Evolutionary conservation across 30 jellyfish, hydroid and myxozoan genomes (phyloP), one percentile per base, ranked within the genome.

Genomic region (Hydractinia echinata): DNA sequence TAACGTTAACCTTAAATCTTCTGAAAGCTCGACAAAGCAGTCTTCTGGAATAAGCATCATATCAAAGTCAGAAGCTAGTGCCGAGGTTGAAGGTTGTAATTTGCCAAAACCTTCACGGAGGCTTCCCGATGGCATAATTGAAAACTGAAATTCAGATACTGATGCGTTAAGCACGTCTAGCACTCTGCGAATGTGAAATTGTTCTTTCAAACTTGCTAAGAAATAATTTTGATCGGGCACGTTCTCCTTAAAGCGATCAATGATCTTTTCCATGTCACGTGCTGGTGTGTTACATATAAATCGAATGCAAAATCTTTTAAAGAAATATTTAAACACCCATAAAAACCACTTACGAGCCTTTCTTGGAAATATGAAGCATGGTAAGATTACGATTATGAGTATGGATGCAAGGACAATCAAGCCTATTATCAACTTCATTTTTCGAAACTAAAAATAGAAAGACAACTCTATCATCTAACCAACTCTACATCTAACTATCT

Each of bases 101-200:
- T 58, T 58, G 19, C 69, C 69, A 16, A 58, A 58, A 16, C 69
- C 69, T 58, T 58, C 69, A 13, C 69, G 15, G 15, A 58, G 69
- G 19, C 69, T 58, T 11, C 69, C 69, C 69, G 69, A 11, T 58
- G 69, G 69, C 69, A 58, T 58, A 16, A 16, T 58, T 58, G 69
- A 58, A 58, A 58, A 58, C 19, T 58, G 69, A 58, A 58, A 58
- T 16, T 58, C 69, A 11, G 15, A 11, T 11, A 58, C 19, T 11
- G 15, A 11, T 13, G 69, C 69, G 3, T 58, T 58, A 11, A 58
- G 19, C 1, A 58, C 69, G 15, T 58, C 18, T 58, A 58, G 19
- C 15, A 58, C 69, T 58, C 69, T 58, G 15, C 19, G 2, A 13
- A 58, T 58, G 19, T 58, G 69, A 58, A 16, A 11, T 3, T 58